Base-by-base conservation (phyloP, 1,140 invertebrate species). In the Drosophila paulistorum region DNA sequence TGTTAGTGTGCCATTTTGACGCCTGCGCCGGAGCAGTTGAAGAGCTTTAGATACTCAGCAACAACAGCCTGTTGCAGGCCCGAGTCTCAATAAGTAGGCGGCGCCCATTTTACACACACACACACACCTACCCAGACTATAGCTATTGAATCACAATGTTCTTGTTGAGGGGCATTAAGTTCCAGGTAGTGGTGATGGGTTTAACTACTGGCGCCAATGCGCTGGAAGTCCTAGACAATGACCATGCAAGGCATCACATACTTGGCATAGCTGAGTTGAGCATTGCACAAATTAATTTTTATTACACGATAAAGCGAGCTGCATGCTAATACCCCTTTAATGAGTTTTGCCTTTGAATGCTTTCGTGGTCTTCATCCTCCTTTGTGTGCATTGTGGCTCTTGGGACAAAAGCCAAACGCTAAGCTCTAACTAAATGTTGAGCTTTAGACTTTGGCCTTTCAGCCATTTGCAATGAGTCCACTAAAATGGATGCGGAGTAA, bases 301-400 rank as follows among this genome's bases (percentile, higher is more conserved):
- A 85, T 74, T 79, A 68, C 79, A 69, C 61, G 64, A 68, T 74
- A 75, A 82, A 76, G 58, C 51, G 65, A 77, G 71, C 76, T 86
- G 83, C 83, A 87, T 82, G 71, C 83, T 86, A 86, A 86, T 83
- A 57, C 83, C 57, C 41, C 61, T 79, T 87, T 87, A 83, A 86
- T 86, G 83, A 83, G 83, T 86, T 86, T 65, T 39, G 58, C 35
- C 37, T 75, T 51, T 45, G 63, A 14, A 7, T 20, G 63, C 68
- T 67, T 55, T 54, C 41, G 30, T 65, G 41, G 37, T 13, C 37
- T 39, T 39, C 30, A 11, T 39, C 11, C 17, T 51, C 45, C 3
- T 20, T 11, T 65, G 17, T 57, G 41, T 48, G 63, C 39, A 41
- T 58, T 58, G 30, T 58, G 55, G 26, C 23, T 45, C 70, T 68